Evolutionary conservation across 2,797 vertebrate genomes (phyloP), one percentile per base, ranked within the genome.

Genomic region (Mionectes olivaceus): DNA sequence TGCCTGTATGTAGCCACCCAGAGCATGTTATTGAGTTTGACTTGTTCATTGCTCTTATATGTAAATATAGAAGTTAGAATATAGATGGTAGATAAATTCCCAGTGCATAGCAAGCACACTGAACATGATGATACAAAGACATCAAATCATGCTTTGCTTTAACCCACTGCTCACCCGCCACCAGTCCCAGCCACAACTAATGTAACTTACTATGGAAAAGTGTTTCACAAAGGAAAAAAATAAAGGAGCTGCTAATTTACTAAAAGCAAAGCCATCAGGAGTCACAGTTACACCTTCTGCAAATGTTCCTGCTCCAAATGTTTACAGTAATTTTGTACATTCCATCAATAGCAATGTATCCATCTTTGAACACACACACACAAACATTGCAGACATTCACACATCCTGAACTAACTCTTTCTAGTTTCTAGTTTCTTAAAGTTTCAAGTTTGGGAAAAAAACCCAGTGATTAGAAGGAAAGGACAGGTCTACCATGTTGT

Each of bases 381-480:
- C 23, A 79, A 49, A 24, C 37, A 30, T 18, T 76, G n/a, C 19
- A 52, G 24, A 57, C 12, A 39, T 39, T 67, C 37, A 49, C 44
- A 56, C 28, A 59, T 63, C 17, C 22, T 41, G 71, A 46, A 84
- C 14, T 52, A 39, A 43, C 37, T 65, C 30, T 41, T 75, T 22
- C 52, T 32, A 65, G 78, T 35, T 35, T 35, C 35, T 35, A 35
- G 35, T 35, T 35, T 35, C 35, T 64, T 44, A 21, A 64, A 90
- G 19, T 94, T 95, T 88, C 78, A 94, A 35, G 53, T 89, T 77
- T 84, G 78, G 90, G 87, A 87, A 73, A 94, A 94, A 69, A 18
- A 4, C 47, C 3, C 50, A 30, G 28, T 52, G 30, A 30, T 19
- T 44, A 71, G 87, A 55, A 55, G 52, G 32, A n/a, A 55, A 64